Percentiles rank a stretch among this genome's conserved stretches.
Conservation (phyloP, 2,113 vertebrate genomes). For the Acrocephalus kingi region DNA sequence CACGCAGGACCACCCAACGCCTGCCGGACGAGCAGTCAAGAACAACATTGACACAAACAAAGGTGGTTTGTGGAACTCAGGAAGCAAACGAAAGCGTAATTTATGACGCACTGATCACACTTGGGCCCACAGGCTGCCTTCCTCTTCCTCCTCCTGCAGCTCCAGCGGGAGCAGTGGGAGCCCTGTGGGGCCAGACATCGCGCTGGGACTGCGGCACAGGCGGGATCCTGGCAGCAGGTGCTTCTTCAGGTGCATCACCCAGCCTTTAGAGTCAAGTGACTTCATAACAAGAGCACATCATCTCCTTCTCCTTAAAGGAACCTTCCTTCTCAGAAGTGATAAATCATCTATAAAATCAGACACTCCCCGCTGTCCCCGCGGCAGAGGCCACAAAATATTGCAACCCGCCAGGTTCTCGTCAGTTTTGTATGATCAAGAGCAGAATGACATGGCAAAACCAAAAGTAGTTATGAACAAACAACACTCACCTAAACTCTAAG, state of each 20-base stretch:
- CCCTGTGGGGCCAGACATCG: not conserved
- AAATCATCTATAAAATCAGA: constrained; percentile 20
- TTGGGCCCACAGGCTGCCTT: not conserved
- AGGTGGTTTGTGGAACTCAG: constrained; percentile 59
- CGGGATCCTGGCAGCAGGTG: constrained; percentile 49
- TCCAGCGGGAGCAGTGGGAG: not conserved
- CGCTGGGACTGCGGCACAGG: constrained; percentile 7
- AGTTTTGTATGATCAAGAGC: constrained; percentile 36
- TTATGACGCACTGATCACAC: constrained; percentile 64
- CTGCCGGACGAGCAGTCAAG: constrained; percentile 45
- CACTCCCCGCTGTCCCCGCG: not conserved
- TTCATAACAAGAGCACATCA: constrained; percentile 16
- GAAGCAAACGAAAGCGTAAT: constrained; percentile 61
- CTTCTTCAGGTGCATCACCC: constrained; percentile 37
- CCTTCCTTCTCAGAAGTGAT: constrained; percentile 64
- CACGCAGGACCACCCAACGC: constrained; percentile 36
- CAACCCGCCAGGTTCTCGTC: constrained; percentile 48
- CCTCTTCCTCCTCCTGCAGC: not conserved
- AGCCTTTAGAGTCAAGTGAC: constrained; percentile 59
- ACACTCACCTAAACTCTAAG: constrained; percentile 64
- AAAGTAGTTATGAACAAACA: constrained; percentile 16
- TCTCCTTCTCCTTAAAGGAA: constrained; percentile 35
- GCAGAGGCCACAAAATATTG: constrained; percentile 13
- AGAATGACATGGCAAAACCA: constrained; percentile 27
- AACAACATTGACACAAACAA: constrained; percentile 66